Conservation (phyloP, 92 coral and sea anemone species). For the Plumapathes pennacea region DNA sequence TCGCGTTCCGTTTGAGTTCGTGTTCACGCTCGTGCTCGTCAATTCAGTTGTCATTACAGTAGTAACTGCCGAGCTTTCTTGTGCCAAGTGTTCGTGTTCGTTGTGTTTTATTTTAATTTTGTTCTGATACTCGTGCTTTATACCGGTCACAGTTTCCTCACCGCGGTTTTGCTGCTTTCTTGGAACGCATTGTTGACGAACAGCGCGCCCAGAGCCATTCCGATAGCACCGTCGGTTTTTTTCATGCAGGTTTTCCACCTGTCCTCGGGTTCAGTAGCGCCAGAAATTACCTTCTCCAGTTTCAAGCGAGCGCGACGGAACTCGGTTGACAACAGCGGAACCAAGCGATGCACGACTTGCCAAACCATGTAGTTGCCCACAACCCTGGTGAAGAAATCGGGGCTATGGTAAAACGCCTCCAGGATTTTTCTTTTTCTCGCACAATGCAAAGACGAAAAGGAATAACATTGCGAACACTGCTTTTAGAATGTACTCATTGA, state of each 20-base stretch:
- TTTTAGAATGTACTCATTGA: too few species aligned
- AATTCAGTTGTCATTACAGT: too few species aligned
- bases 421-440: too few species aligned
- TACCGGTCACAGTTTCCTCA: too few species aligned
- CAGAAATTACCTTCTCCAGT: slow-evolving; percentile 50
- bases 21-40: too few species aligned
- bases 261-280: slow-evolving; percentile 62
- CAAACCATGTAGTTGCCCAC: slow-evolving; percentile 81
- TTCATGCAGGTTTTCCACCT: slow-evolving; percentile 74
- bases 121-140: neutral
- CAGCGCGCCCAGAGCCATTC: slow-evolving; percentile 79
- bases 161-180: slow-evolving; percentile 67
- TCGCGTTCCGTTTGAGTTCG: too few species aligned
- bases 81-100: too few species aligned
- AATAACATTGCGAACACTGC: too few species aligned
- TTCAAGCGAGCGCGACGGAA: slow-evolving; percentile 61
- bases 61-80: too few species aligned
- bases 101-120: neutral
- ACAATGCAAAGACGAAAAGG: too few species aligned
- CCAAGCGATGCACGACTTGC: slow-evolving; percentile 60
- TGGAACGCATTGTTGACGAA: slow-evolving; percentile 70
- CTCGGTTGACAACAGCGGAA: slow-evolving; percentile 47
- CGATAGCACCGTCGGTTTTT: slow-evolving; percentile 58
- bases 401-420: too few species aligned
- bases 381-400: slow-evolving; percentile 17